Evolutionary conservation across 2,888 invertebrate genomes (phyloP), one percentile per base, ranked within the genome.

Genomic region (Nomada flava): DNA sequence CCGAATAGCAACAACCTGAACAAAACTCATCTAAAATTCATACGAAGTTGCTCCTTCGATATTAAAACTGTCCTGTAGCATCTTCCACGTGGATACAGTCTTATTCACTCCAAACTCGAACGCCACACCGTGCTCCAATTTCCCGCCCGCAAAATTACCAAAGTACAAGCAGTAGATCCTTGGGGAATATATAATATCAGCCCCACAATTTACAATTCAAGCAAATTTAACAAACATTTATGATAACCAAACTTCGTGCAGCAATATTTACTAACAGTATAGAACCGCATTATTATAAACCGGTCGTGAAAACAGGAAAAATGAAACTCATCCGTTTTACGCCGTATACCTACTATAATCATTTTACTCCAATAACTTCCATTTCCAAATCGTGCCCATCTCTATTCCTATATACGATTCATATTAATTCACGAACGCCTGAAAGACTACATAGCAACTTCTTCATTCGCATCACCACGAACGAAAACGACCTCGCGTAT

Each of bases 21-120:
- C 68, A 77, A 82, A 77, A 82, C 67, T 74, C 59, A 57, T 67
- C 44, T 57, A 44, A 55, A 67, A 59, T 59, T 59, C 57, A 50
- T 55, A 50, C 57, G 57, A 74, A 67, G 67, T 59, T 59, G 36
- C 36, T 23, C 57, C 50, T 5, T 10, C 67, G 74, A 20, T 47
- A 59, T 67, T 74, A 74, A 74, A 74, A 74, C 59, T 74, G 67
- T 74, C 74, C 47, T n/a, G 59, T 10, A 10, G 36, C 59, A 29
- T 52, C 73, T 65, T 20, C 42, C 50, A 53, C 55, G 62, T 72
- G 69, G 65, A 67, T 42, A 55, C 70, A 23, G 52, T n/a, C 69
- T 42, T 60, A 42, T 75, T 69, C 68, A 53, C 60, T 20, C 18
- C 13, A 13, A 36, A 57, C 59, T 68, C 60, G 26, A 52, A 74